Evolutionary conservation across 1,140 invertebrate species (phyloP), one percentile per base, ranked within the genome.

Genomic region (Drosophila pectinifera): DNA sequence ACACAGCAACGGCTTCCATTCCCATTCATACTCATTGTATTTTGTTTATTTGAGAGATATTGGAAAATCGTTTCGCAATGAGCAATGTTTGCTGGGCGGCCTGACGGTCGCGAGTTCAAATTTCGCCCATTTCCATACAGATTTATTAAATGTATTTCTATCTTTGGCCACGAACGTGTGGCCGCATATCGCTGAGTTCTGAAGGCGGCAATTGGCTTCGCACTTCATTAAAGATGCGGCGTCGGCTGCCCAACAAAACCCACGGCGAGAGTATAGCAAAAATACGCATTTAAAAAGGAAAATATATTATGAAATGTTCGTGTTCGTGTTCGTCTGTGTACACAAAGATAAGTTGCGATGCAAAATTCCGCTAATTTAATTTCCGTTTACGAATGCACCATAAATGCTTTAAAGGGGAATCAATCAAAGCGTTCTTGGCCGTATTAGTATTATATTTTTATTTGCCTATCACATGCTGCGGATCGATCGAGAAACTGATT

Each of bases 21-120:
- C 56, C 41, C 36, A 76, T 57, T 36, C 20, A 8, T 5, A 51
- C 22, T 36, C 36, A 31, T 63, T 56, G 45, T 53, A 20, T 62
- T 73, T 77, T 84, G 67, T 86, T 86, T 86, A 78, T 80, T 78
- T 78, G 39, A 58, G 58, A 51, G 63, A 78, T 81, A 78, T 86
- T 68, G 67, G 46, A 62, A 72, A 77, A 73, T 58, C 16, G 49
- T 65, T 69, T 38, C 20, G 46, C 63, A 64, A 78, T 74, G 55
- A 63, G 57, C 51, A 75, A 64, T 80, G 64, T 62, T 73, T 72
- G 69, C 45, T 49, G 41, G 24, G 26, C 24, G 24, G 42, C 45
- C 42, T 45, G 55, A 45, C 28, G 58, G 43, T 38, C 14, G 16
- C 46, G 48, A 77, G 73, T 84, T 84, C 76, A 68, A 63, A 76